Percentiles rank a stretch among this genome's conserved stretches.
These are phyloP conservation scores for Murina feae DNA, from an alignment of 2,113 vertebrate genomes.

Conservation along the genomic window DNA sequence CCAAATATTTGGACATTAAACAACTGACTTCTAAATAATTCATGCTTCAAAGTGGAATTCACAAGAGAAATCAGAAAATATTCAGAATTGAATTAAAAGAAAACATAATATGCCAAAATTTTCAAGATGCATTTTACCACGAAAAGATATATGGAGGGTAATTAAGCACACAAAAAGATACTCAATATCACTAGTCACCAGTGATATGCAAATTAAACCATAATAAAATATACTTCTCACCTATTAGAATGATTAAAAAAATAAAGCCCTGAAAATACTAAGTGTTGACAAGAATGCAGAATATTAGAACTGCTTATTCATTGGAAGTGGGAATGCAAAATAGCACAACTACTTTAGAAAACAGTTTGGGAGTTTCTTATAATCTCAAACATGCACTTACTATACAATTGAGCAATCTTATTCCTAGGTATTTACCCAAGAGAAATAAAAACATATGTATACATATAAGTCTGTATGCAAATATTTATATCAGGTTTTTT, in stretches of 20 bases:
- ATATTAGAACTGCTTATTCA: neutral
- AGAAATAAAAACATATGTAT: neutral
- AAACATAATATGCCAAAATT: neutral
- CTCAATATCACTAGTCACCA: neutral
- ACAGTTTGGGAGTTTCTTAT: neutral
- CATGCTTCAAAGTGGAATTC: neutral
- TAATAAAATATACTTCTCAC: neutral
- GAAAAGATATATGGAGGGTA: neutral
- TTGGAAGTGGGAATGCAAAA: neutral
- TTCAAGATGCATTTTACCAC: neutral
- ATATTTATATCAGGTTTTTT: neutral
- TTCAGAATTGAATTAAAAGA: constrained; percentile 6
- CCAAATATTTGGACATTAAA: constrained; percentile 1
- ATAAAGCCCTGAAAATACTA: neutral
- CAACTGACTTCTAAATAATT: constrained; percentile 5
- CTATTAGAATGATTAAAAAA: neutral
- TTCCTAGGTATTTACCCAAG: neutral
- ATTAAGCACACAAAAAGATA: neutral
- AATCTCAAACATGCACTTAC: neutral
- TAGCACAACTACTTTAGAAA: neutral
- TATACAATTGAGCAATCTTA: neutral
- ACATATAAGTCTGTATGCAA: neutral
- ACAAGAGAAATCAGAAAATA: constrained; percentile 4
- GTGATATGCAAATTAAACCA: neutral
- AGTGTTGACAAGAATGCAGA: neutral